Conservation (phyloP, 2,888 invertebrate species). For the Agrochola circellaris region DNA sequence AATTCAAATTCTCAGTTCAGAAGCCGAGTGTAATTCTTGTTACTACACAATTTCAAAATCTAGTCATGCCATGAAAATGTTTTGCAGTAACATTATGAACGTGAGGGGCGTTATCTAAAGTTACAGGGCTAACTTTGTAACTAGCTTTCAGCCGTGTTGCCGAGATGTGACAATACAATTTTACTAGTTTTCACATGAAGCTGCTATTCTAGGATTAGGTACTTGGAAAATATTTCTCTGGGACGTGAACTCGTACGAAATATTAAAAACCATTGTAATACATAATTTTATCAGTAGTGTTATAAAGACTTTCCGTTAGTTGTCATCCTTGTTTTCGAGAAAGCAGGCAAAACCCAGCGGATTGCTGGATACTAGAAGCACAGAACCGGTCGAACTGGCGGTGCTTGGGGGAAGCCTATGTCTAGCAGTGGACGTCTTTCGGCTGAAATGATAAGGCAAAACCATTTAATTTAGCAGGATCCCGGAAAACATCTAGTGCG, state of each 20-base stretch:
- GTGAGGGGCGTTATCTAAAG: constrained; percentile 2
- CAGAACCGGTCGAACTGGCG: no score
- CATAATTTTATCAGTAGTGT: no score
- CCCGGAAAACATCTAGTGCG: no score
- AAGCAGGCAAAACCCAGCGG: no score
- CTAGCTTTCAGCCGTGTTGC: constrained; percentile 18
- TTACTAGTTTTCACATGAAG: background rate
- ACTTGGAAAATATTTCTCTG: no score
- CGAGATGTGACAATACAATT: constrained; percentile 32
- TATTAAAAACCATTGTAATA: no score
- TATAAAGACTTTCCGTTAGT: background rate
- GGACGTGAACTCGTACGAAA: no score
- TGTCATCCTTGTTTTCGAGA: background rate
- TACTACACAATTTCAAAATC: background rate
- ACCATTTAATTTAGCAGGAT: background rate
- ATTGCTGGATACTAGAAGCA: no score
- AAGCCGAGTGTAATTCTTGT: background rate
- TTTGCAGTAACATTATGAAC: background rate
- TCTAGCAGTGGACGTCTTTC: no score
- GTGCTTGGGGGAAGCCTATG: no score
- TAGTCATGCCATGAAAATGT: background rate
- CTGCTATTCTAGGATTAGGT: background rate
- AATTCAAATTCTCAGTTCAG: background rate
- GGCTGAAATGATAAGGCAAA: no score
- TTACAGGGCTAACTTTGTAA: constrained; percentile 45